Evolutionary conservation across 2,113 vertebrate species (phyloP).

Genomic region (Typhlomys cinereus): DNA sequence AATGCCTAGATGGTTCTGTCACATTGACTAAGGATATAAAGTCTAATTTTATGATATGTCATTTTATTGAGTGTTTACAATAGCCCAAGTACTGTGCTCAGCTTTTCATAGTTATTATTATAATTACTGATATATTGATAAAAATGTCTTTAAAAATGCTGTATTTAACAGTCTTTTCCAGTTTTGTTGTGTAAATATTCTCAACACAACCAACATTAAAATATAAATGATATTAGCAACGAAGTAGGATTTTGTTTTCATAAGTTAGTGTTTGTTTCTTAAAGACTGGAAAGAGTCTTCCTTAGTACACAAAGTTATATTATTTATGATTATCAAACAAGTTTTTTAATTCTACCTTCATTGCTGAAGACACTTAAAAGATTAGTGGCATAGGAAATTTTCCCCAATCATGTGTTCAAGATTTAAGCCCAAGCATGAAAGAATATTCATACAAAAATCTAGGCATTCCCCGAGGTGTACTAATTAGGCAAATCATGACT

Average conservation of each 20-base stretch:
- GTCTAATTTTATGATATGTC: constrained; percentile 10
- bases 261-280: neutral
- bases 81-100: neutral
- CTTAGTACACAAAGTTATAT: neutral
- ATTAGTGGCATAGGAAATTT: neutral
- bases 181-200: neutral
- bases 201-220: neutral
- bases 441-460: neutral
- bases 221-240: neutral
- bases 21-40: neutral
- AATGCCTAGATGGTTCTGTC: neutral
- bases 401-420: neutral
- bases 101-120: neutral
- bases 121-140: neutral
- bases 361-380: neutral
- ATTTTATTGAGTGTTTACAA: neutral
- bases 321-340: neutral
- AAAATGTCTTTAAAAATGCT: neutral
- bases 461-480: neutral
- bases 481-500: neutral
- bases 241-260: neutral
- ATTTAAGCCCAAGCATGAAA: neutral
- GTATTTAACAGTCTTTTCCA: neutral
- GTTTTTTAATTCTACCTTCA: neutral
- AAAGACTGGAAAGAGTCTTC: neutral